A percentile compares a stretch with the other conserved stretches of the same genome.
Evolutionary conservation across 2,797 vertebrate species (phyloP).

Genomic region (Spea hammondii): DNA sequence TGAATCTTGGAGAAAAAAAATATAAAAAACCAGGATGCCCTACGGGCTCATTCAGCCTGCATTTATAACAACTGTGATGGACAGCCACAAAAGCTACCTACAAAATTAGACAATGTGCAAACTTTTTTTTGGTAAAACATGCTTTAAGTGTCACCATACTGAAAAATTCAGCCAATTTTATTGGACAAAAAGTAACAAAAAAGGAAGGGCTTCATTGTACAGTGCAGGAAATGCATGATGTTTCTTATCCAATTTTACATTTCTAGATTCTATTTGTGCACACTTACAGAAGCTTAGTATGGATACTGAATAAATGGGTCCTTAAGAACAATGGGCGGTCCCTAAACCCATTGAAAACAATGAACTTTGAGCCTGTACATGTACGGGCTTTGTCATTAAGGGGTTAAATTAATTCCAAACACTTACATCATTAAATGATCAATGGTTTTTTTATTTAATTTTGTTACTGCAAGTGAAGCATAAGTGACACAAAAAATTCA

Average conservation of each 20-base stretch:
- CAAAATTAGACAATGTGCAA: constrained; percentile 63
- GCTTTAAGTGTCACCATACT: constrained; percentile 76
- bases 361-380: too few species aligned
- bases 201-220: constrained; percentile 52
- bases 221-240: constrained; percentile 39
- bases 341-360: too few species aligned
- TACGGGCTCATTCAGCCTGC: constrained; percentile 77
- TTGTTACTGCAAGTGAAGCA: constrained; percentile 64
- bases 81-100: constrained; percentile 71
- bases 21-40: constrained; percentile 95
- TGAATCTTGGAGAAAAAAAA: constrained; percentile 82
- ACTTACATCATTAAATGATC: too few species aligned
- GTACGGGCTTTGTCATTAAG: too few species aligned
- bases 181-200: constrained; percentile 56
- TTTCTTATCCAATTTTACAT: background rate
- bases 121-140: constrained; percentile 64
- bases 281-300: too few species aligned
- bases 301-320: too few species aligned
- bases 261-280: background rate
- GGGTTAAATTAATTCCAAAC: too few species aligned
- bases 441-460: too few species aligned
- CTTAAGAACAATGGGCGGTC: too few species aligned
- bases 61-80: constrained; percentile 79
- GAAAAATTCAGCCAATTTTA: constrained; percentile 73
- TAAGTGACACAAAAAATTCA: constrained; percentile 73